Evolutionary conservation across 2,797 vertebrate species (phyloP).

Genomic region (Acrossocheilus wenchowensis): DNA sequence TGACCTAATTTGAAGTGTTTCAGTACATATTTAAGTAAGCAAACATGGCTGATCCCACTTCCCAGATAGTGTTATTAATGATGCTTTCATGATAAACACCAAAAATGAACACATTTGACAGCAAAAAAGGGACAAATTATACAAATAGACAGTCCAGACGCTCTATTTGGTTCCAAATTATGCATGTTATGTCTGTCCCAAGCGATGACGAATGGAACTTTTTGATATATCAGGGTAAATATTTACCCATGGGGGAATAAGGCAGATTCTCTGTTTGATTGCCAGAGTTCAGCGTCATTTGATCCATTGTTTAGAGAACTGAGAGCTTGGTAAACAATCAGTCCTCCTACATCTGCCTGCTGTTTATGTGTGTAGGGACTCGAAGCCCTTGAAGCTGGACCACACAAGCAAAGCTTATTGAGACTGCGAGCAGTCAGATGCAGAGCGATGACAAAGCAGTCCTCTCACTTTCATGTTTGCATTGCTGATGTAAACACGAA

Average conservation of each 20-base stretch:
- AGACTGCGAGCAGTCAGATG: slow-evolving; percentile 68
- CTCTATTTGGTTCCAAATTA: slow-evolving; percentile 21
- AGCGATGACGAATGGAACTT: slow-evolving; percentile 30
- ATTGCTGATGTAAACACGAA: neutral
- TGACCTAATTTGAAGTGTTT: slow-evolving; percentile 32
- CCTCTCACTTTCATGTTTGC: slow-evolving; percentile 2
- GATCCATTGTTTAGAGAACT: slow-evolving; percentile 80
- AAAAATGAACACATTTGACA: neutral
- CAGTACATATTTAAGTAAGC: neutral
- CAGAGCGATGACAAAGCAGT: slow-evolving; percentile 12
- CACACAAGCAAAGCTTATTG: slow-evolving; percentile 76
- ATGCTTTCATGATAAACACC: slow-evolving; percentile 18
- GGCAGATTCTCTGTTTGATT: slow-evolving; percentile 71
- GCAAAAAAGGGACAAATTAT: neutral
- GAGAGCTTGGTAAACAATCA: slow-evolving; percentile 69
- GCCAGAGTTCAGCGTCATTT: slow-evolving; percentile 77
- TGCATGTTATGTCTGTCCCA: slow-evolving; percentile 26
- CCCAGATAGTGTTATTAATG: slow-evolving; percentile 10
- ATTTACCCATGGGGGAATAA: slow-evolving; percentile 71
- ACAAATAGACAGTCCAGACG: slow-evolving; percentile 24
- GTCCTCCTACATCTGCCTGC: slow-evolving; percentile 54
- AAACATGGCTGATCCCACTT: slow-evolving; percentile 4
- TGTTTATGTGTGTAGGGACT: slow-evolving; percentile 81
- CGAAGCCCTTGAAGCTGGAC: slow-evolving; percentile 76
- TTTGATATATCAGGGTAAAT: slow-evolving; percentile 70